A percentile compares a stretch with the other conserved stretches of the same genome.
Conservation (phyloP, 2,888 invertebrate species). For the Hemithea aestivaria region DNA sequence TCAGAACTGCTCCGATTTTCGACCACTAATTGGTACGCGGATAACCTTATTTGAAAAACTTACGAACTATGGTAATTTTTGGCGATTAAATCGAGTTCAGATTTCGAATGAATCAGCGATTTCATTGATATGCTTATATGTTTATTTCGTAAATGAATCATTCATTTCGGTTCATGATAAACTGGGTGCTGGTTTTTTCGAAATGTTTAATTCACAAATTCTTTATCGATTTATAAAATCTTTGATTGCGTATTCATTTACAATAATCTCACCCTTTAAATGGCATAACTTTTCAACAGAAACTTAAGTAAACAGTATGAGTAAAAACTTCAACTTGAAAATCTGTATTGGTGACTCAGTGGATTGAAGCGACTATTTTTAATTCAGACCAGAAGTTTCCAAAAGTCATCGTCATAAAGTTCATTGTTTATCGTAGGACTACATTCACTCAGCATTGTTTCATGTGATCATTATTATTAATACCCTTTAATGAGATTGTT, state of each 20-base stretch:
- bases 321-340: no score
- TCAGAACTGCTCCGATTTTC: slow-evolving; percentile 51
- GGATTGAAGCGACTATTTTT: no score
- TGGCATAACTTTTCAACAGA: no score
- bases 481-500: not conserved
- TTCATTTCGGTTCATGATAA: slow-evolving; percentile 11
- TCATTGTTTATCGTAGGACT: not conserved
- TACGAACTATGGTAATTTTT: slow-evolving; percentile 34
- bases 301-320: no score
- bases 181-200: slow-evolving; percentile 4
- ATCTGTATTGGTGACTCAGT: no score
- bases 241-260: no score
- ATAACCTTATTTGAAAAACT: slow-evolving; percentile 28
- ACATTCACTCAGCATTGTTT: slow-evolving; percentile 3
- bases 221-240: not conserved
- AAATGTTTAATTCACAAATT: slow-evolving; percentile 9
- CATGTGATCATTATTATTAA: not conserved
- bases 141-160: slow-evolving; percentile 18
- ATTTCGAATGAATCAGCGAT: slow-evolving; percentile 25
- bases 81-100: slow-evolving; percentile 21
- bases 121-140: slow-evolving; percentile 25
- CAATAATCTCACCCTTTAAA: no score
- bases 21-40: slow-evolving; percentile 44
- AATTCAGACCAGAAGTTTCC: no score
- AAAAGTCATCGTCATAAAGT: no score